phyloP scores from a whole-genome alignment of 2,113 vertebrate species.

The Girardinichthys multiradiatus region DNA sequence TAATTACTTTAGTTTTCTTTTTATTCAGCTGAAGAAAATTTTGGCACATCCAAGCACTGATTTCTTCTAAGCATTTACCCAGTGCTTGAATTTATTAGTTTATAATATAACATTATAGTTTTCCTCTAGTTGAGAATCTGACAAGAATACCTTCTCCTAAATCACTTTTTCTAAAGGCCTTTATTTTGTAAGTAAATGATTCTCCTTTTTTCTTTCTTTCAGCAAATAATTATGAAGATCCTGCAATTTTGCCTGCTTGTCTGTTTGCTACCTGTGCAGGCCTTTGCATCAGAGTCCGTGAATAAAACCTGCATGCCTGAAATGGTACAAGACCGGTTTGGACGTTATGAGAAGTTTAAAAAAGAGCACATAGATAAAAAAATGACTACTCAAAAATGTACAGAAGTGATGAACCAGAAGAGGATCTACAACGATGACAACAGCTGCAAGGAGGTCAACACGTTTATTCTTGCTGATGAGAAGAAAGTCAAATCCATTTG shows the following conservation, averaged over 20 bases:
- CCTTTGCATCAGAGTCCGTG: not conserved
- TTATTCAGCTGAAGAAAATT: too few species aligned
- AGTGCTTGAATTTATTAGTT: too few species aligned
- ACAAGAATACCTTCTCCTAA: not conserved
- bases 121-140: too few species aligned
- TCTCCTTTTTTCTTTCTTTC: not conserved
- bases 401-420: not conserved
- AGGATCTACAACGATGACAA: not conserved
- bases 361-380: not conserved
- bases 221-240: not conserved
- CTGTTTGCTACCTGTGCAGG: not conserved
- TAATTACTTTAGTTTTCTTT: too few species aligned
- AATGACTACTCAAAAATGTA: not conserved
- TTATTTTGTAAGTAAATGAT: not conserved
- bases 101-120: too few species aligned
- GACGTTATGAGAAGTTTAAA: not conserved
- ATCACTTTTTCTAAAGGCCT: not conserved
- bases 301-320: not conserved
- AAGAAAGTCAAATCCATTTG: not conserved
- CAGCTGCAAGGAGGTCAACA: not conserved
- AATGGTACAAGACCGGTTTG: accelerated
- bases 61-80: too few species aligned
- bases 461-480: not conserved
- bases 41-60: too few species aligned
- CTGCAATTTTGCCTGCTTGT: not conserved